Conservation (phyloP, 2,113 vertebrate species). For the Sitta europaea region DNA sequence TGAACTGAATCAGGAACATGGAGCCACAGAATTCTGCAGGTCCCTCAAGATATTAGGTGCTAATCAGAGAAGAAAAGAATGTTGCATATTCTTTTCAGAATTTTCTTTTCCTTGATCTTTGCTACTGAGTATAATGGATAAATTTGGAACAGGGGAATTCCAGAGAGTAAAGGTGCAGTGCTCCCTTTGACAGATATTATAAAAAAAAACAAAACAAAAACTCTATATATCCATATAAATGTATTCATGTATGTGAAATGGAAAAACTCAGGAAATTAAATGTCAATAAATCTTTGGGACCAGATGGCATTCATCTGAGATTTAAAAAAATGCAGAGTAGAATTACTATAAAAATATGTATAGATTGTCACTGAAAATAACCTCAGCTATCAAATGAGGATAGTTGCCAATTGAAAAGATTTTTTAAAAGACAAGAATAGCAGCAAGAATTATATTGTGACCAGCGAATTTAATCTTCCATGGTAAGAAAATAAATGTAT, state of each 20-base stretch:
- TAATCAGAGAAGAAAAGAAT: not conserved
- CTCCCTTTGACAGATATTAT: not conserved
- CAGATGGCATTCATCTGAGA: slow-evolving; percentile 33
- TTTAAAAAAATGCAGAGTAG: not conserved
- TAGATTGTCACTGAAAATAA: slow-evolving; percentile 16
- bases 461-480: not conserved
- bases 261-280: slow-evolving; percentile 44
- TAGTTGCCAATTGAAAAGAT: not conserved
- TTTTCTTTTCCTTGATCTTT: not conserved
- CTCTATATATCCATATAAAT: not conserved
- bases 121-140: not conserved
- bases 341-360: slow-evolving; percentile 18
- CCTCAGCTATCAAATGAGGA: not conserved
- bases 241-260: not conserved
- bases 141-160: not conserved
- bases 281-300: slow-evolving; percentile 10
- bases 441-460: not conserved
- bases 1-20: not conserved
- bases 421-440: not conserved
- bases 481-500: not conserved
- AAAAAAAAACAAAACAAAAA: not conserved
- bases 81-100: not conserved
- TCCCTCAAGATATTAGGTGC: not conserved
- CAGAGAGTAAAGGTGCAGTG: not conserved
- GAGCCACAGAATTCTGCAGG: not conserved